These are phyloP conservation scores for Myotis lucifugus DNA, from an alignment of 2,113 vertebrate genomes.

Conservation along the genomic window DNA sequence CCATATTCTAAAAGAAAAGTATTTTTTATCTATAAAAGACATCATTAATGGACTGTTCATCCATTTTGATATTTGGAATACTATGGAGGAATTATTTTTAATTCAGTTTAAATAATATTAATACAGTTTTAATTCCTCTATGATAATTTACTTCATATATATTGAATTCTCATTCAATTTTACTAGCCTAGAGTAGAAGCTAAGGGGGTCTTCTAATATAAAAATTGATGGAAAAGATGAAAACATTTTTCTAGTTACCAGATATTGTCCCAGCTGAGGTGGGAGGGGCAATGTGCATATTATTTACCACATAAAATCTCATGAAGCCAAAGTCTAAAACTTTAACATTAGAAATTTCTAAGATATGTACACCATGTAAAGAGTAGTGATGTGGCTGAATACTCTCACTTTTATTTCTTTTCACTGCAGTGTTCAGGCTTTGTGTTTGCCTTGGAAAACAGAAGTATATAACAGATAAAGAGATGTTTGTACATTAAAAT, in stretches of 20 bases:
- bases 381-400: neutral
- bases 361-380: neutral
- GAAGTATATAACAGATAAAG: neutral
- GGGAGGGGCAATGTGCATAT: neutral
- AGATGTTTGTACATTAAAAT: neutral
- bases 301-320: neutral
- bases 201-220: neutral
- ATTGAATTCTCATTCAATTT: neutral
- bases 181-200: neutral
- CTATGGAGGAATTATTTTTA: neutral
- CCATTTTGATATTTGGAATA: slow-evolving; percentile 18
- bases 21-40: neutral
- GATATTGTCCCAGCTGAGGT: neutral
- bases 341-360: slow-evolving; percentile 21
- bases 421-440: neutral
- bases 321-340: neutral
- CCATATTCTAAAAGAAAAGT: neutral
- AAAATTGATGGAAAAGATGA: neutral
- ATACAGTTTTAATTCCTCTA: neutral
- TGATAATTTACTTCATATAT: neutral
- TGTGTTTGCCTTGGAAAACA: neutral
- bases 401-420: neutral
- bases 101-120: neutral
- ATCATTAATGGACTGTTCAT: neutral
- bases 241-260: neutral